Conservation (phyloP, 2,113 vertebrate genomes). For the Zosterops hypoxanthus region DNA sequence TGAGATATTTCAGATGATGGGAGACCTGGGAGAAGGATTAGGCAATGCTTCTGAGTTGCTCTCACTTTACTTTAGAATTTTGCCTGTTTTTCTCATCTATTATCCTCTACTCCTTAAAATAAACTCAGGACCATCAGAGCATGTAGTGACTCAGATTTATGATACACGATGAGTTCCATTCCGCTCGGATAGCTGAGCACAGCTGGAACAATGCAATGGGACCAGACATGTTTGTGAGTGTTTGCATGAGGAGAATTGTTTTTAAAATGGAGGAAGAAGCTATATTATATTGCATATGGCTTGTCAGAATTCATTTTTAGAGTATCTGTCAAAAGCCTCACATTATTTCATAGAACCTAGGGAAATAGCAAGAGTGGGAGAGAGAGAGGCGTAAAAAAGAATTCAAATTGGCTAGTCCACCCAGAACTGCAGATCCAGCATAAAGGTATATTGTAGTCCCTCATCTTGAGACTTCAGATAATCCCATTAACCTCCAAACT, state of each 20-base stretch:
- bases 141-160: neutral
- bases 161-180: neutral
- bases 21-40: neutral
- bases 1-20: neutral
- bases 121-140: neutral
- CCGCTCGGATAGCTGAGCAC: neutral
- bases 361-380: neutral
- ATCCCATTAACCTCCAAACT: constrained; percentile 23
- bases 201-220: neutral
- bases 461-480: constrained; percentile 2
- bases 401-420: neutral
- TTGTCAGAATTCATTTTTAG: constrained; percentile 45
- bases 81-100: neutral
- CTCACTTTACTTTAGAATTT: neutral
- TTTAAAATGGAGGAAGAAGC: constrained; percentile 14
- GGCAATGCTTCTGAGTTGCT: neutral
- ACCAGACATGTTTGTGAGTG: neutral
- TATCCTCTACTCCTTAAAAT: neutral
- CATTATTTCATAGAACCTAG: neutral
- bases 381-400: neutral
- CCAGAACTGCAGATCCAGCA: neutral
- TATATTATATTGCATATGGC: neutral
- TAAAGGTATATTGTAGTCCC: neutral
- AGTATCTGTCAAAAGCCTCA: constrained; percentile 22
- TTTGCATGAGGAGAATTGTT: neutral